phyloP scores from a whole-genome alignment of 2,888 invertebrate species.

The Amblyjoppa fuscipennis region DNA sequence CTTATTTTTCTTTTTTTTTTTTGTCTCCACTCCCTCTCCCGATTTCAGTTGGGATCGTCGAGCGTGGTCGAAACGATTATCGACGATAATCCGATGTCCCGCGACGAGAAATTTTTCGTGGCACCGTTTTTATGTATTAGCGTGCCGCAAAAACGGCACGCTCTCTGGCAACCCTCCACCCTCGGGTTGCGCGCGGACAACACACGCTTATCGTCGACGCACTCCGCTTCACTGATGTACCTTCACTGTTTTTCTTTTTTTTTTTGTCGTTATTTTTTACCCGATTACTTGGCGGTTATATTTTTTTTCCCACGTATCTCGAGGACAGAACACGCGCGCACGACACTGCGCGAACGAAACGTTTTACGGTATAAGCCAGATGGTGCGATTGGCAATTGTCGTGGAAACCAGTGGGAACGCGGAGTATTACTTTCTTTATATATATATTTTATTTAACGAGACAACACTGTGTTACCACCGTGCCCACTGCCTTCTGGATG shows the following conservation, averaged over 20 bases:
- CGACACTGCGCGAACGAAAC: constrained; percentile 2
- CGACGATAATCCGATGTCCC: background rate
- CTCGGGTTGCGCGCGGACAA: constrained; percentile 7
- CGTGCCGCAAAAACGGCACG: constrained; percentile 63
- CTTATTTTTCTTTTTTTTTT: background rate
- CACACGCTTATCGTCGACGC: constrained; percentile 15
- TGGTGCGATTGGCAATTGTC: constrained; percentile 13
- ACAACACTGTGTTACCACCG: constrained; percentile 36
- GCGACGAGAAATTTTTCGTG: constrained; percentile 20
- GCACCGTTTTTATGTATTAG: constrained; percentile 46
- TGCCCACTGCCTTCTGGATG: constrained; percentile 78
- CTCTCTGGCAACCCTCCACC: constrained; percentile 39
- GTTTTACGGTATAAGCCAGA: background rate
- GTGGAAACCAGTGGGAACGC: constrained; percentile 2
- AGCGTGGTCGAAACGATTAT: background rate
- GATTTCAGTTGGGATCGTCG: constrained; percentile 8
- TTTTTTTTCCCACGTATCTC: background rate
- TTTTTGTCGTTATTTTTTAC: background rate
- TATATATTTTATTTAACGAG: constrained; percentile 7
- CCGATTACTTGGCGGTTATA: background rate
- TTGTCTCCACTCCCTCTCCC: constrained; percentile 2
- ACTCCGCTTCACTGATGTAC: background rate
- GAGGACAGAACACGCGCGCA: background rate
- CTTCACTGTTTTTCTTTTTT: background rate
- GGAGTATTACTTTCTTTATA: constrained; percentile 25